Evolutionary conservation across 2,888 invertebrate genomes (phyloP).

Genomic region (Halocaridina rubra): DNA sequence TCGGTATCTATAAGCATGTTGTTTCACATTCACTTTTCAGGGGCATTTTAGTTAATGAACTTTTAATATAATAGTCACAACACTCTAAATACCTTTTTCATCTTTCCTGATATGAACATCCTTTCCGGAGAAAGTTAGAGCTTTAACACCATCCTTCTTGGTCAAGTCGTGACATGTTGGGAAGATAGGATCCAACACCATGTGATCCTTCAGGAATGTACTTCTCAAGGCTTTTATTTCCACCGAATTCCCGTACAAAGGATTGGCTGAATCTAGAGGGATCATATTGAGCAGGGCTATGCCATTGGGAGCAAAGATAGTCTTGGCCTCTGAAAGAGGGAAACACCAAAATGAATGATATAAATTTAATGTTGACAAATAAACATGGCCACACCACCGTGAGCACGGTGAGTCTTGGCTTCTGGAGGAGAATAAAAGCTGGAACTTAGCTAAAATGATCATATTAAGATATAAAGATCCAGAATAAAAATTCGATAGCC

Average conservation of each 20-base stretch:
- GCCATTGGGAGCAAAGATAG: conserved; percentile 15
- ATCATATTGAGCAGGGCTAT: conserved; percentile 13
- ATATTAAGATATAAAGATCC: too few relatives aligned
- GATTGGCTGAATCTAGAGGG: conserved; percentile 16
- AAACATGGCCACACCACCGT: too few relatives aligned
- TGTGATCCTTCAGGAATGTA: conserved; percentile 25
- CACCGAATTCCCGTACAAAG: neutral
- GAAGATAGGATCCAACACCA: conserved; percentile 16
- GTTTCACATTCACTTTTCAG: too few relatives aligned
- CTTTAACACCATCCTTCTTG: neutral
- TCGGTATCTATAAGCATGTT: too few relatives aligned
- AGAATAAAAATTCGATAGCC: too few relatives aligned
- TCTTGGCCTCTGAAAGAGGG: conserved; percentile 29
- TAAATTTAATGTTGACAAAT: neutral
- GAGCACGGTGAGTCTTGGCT: too few relatives aligned
- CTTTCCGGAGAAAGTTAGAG: conserved; percentile 24
- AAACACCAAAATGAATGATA: neutral
- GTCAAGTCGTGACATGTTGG: neutral
- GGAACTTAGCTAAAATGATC: too few relatives aligned
- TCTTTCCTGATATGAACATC: neutral
- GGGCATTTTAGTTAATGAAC: too few relatives aligned
- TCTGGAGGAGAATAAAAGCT: too few relatives aligned
- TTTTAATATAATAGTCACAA: too few relatives aligned
- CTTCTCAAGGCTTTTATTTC: neutral
- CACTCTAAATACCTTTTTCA: neutral